Evolutionary conservation across 1,140 invertebrate species (phyloP).

Genomic region (Lepeophtheirus salmonis): DNA sequence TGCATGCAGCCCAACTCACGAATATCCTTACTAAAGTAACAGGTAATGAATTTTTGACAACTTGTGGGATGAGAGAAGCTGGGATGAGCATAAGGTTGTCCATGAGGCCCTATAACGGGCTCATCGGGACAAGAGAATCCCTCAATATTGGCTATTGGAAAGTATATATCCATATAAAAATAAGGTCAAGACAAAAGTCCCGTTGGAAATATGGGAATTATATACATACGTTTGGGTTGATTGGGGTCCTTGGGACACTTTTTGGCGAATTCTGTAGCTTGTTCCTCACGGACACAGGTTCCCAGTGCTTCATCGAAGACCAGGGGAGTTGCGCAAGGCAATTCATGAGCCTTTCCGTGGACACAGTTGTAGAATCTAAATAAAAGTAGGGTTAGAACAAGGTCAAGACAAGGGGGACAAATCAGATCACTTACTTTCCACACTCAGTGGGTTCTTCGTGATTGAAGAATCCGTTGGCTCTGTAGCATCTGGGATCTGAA

Average conservation of each 20-base stretch:
- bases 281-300: conserved; percentile 15
- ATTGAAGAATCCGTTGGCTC: conserved; percentile 56
- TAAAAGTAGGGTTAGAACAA: background rate
- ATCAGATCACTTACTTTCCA: conserved; percentile 34
- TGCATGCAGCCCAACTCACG: conserved; percentile 61
- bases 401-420: background rate
- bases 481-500: conserved; percentile 36
- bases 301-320: conserved; percentile 37
- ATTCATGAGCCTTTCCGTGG: conserved; percentile 54
- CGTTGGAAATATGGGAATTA: background rate
- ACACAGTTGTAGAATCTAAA: conserved; percentile 60
- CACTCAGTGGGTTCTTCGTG: conserved; percentile 56
- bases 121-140: conserved; percentile 49
- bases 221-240: background rate
- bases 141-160: conserved; percentile 1
- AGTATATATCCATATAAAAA: background rate
- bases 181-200: background rate
- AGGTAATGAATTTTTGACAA: conserved; percentile 74
- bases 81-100: conserved; percentile 57
- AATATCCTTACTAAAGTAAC: conserved; percentile 61
- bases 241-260: background rate
- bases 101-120: conserved; percentile 38
- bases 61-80: conserved; percentile 63
- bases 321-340: conserved; percentile 58
- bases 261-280: conserved; percentile 13